Conservation (phyloP, 2,888 invertebrate species). For the Cyclophora albipunctata region DNA sequence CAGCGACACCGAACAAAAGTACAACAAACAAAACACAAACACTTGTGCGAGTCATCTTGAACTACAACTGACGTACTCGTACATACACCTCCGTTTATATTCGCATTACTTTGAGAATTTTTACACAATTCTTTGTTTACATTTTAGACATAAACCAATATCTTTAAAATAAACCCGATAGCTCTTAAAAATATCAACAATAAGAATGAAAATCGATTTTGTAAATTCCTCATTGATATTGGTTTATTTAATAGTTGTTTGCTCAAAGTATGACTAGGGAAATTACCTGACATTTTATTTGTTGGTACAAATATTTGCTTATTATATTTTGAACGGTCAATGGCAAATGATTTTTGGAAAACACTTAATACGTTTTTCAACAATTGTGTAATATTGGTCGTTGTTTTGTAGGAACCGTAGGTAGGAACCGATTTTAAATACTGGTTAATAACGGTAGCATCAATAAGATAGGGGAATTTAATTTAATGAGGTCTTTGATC, state of each 20-base stretch:
- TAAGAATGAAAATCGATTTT: constrained; percentile 4
- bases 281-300: constrained; percentile 10
- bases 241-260: constrained; percentile 1
- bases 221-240: background rate
- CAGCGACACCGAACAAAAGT: constrained; percentile 15
- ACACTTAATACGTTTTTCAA: too few relatives aligned
- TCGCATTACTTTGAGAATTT: constrained; percentile 12
- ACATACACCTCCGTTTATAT: constrained; percentile 17
- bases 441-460: too few relatives aligned
- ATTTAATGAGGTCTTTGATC: too few relatives aligned
- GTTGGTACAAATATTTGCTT: constrained; percentile 14
- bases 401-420: too few relatives aligned
- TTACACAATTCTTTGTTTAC: constrained; percentile 12
- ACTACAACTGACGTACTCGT: constrained; percentile 10
- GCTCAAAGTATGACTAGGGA: constrained; percentile 5
- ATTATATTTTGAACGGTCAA: constrained; percentile 7
- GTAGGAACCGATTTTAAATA: too few relatives aligned
- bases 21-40: constrained; percentile 15
- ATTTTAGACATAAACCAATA: background rate
- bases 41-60: constrained; percentile 22
- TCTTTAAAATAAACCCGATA: background rate
- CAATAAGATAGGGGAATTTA: too few relatives aligned
- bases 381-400: too few relatives aligned
- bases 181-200: background rate
- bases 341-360: constrained; percentile 6